phyloP scores from a whole-genome alignment of 2,113 vertebrate genomes.

The Cygnus atratus region DNA sequence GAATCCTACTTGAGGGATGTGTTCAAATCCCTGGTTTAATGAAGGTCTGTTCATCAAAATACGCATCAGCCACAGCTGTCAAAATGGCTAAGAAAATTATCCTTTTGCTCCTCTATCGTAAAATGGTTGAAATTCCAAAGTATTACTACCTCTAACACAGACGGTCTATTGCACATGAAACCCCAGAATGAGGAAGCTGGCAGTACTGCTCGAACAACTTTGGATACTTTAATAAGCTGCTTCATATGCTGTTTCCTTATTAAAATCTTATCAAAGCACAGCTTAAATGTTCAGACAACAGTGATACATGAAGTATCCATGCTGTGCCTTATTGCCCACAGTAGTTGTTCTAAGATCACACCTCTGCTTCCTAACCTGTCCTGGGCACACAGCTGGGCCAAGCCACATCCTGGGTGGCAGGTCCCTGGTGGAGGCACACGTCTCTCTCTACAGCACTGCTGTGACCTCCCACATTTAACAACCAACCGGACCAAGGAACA shows the following conservation, averaged over 20 bases:
- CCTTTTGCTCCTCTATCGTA: not conserved
- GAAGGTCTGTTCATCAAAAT: not conserved
- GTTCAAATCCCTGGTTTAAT: not conserved
- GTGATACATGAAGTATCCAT: not conserved
- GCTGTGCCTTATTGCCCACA: not conserved
- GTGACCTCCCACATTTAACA: not conserved
- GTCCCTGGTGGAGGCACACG: not conserved
- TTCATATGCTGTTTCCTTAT: not conserved
- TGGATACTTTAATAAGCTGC: not conserved
- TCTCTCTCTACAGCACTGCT: not conserved
- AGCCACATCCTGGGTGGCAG: not conserved
- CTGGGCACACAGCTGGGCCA: not conserved
- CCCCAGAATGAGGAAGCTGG: not conserved
- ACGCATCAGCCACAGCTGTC: not conserved
- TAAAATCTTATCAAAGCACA: not conserved
- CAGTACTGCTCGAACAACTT: not conserved
- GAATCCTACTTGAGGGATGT: not conserved
- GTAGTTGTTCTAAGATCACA: not conserved
- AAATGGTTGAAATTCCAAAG: not conserved
- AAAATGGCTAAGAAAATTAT: not conserved
- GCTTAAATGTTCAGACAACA: not conserved
- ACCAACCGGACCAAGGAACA: not conserved
- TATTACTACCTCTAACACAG: not conserved
- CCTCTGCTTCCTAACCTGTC: not conserved
- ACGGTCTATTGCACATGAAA: not conserved